Conservation (phyloP, 2,113 vertebrate species). For the Talpa occidentalis region DNA sequence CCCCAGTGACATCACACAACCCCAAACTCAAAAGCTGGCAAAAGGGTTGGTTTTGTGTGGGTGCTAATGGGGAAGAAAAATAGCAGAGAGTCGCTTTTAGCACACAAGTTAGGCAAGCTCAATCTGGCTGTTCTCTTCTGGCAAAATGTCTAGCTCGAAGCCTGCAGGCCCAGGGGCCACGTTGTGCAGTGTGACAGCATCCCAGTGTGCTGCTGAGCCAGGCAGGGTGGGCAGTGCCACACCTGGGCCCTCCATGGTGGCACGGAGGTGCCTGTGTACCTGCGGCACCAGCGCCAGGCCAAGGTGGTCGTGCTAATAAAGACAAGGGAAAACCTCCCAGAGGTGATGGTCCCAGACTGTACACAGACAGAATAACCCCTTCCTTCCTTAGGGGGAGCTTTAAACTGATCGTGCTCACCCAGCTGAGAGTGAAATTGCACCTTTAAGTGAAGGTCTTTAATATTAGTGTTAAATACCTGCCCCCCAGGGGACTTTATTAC, state of each 20-base stretch:
- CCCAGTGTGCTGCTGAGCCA: too few species aligned
- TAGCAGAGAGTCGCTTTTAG: not conserved
- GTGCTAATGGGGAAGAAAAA: not conserved
- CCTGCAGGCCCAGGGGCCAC: too few species aligned
- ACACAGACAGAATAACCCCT: not conserved
- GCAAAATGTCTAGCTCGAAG: not conserved
- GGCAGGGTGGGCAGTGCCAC: not conserved
- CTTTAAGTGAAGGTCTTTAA: not conserved
- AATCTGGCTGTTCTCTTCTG: not conserved
- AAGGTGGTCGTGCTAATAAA: not conserved
- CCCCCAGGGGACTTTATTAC: fast-evolving
- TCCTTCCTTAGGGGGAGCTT: not conserved
- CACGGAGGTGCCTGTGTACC: too few species aligned
- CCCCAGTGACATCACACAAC: not conserved
- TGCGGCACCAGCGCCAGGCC: not conserved
- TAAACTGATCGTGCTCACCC: not conserved
- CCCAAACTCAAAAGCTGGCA: not conserved
- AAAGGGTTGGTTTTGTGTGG: constrained; percentile 9
- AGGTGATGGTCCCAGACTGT: not conserved
- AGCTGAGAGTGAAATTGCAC: not conserved
- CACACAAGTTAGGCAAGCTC: not conserved
- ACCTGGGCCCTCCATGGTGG: fast-evolving
- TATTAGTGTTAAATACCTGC: not conserved
- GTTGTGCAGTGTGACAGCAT: fast-evolving
- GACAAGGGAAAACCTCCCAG: not conserved